A percentile compares a stretch with the other conserved stretches of the same genome.
phyloP scores from a whole-genome alignment of 2,797 vertebrate genomes.

The Gymnothorax reevesii region DNA sequence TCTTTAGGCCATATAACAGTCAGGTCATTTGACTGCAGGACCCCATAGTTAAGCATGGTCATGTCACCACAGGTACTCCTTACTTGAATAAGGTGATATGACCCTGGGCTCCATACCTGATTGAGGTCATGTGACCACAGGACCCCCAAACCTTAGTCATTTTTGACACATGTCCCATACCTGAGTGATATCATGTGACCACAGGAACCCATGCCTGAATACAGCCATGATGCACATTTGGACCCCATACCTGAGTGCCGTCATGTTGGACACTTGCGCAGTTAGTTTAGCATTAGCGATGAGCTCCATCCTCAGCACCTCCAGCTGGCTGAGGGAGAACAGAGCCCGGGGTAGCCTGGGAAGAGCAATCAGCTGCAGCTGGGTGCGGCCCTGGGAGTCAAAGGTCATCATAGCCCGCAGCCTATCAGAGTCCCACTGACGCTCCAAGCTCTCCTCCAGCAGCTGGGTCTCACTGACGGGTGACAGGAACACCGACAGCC shows the following conservation, averaged over 20 bases:
- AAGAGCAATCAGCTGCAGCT: slow-evolving; percentile 73
- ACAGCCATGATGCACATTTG: neutral
- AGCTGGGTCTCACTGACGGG: slow-evolving; percentile 74
- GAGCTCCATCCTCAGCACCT: slow-evolving; percentile 75
- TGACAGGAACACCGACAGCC: slow-evolving; percentile 79
- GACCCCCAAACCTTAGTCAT: slow-evolving; percentile 67
- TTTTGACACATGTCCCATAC: slow-evolving; percentile 59
- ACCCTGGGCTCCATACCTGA: slow-evolving; percentile 11
- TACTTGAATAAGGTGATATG: neutral
- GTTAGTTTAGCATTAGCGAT: slow-evolving; percentile 70
- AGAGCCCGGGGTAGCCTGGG: slow-evolving; percentile 71
- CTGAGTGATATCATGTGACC: neutral
- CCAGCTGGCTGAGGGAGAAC: slow-evolving; percentile 69
- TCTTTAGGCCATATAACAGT: neutral
- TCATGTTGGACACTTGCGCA: slow-evolving; percentile 69
- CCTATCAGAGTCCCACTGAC: slow-evolving; percentile 65
- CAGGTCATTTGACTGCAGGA: neutral
- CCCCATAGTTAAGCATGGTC: neutral
- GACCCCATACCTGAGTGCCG: slow-evolving; percentile 62
- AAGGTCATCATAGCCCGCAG: slow-evolving; percentile 60
- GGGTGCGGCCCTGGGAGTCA: slow-evolving; percentile 61
- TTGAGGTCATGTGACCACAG: slow-evolving; percentile 63
- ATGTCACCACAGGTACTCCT: neutral
- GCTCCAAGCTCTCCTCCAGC: slow-evolving; percentile 70
- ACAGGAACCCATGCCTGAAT: neutral